phyloP scores from a whole-genome alignment of 2,113 vertebrate genomes.

The Anarrhichthys ocellatus region DNA sequence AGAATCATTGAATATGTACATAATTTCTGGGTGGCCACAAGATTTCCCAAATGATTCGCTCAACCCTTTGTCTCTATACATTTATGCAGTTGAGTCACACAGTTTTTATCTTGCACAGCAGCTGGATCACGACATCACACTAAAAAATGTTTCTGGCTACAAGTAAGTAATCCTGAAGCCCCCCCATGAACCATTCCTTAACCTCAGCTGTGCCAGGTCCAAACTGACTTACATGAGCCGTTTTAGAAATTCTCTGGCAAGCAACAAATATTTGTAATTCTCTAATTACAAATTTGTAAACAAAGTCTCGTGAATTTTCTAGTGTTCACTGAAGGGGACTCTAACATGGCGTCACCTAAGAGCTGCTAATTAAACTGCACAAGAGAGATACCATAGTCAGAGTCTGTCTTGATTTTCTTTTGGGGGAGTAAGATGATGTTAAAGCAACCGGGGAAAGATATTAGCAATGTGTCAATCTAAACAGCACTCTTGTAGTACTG shows the following conservation, averaged over 20 bases:
- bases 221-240: too few species aligned
- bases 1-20: background rate
- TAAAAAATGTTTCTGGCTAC: too few species aligned
- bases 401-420: background rate
- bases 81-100: too few species aligned
- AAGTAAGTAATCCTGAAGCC: too few species aligned
- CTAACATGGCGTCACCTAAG: background rate
- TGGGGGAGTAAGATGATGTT: background rate
- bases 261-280: background rate
- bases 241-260: background rate
- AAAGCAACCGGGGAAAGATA: conserved; percentile 17
- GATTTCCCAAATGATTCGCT: background rate
- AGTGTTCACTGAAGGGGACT: background rate
- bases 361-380: conserved; percentile 14
- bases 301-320: background rate
- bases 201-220: background rate
- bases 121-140: too few species aligned
- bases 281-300: too few species aligned
- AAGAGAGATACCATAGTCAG: background rate
- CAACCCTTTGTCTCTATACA: background rate
- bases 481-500: background rate
- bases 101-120: background rate
- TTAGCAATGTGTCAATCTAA: conserved; percentile 45
- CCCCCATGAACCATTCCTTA: background rate
- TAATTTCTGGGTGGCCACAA: background rate